Conservation (phyloP, 2,797 vertebrate species). For the Etheostoma nigrum region DNA sequence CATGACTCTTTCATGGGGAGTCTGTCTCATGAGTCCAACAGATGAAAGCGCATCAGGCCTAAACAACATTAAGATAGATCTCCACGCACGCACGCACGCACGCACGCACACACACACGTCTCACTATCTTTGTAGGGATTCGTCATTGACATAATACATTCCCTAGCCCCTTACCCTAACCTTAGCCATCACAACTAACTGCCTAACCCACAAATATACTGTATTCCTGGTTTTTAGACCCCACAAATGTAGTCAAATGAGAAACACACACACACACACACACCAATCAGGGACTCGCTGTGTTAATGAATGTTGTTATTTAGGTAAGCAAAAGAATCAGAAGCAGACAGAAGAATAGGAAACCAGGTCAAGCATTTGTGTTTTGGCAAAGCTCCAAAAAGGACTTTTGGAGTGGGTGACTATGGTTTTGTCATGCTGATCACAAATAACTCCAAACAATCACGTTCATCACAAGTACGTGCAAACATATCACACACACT, state of each 20-base stretch:
- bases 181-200: too few species aligned
- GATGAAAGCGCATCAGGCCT: conserved; percentile 79
- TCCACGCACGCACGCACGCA: conserved; percentile 6
- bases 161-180: too few species aligned
- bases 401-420: conserved; percentile 11
- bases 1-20: conserved; percentile 78
- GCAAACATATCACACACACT: conserved; percentile 8
- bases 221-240: too few species aligned
- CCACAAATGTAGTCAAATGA: too few species aligned
- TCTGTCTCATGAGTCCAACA: conserved; percentile 77
- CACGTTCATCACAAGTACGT: conserved; percentile 29
- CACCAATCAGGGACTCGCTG: conserved; percentile 46
- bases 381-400: conserved; percentile 47
- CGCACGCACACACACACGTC: not conserved
- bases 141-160: too few species aligned
- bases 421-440: conserved; percentile 22
- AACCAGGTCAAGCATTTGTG: conserved; percentile 39
- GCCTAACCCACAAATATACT: too few species aligned
- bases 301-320: conserved; percentile 48
- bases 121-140: not conserved
- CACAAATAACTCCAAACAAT: conserved; percentile 39
- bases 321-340: conserved; percentile 67
- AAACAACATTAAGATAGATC: conserved; percentile 65
- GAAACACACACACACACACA: not conserved
- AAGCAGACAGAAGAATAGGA: conserved; percentile 32